Evolutionary conservation across 2,888 invertebrate genomes (phyloP).

Genomic region (Chaetoderma sp.): DNA sequence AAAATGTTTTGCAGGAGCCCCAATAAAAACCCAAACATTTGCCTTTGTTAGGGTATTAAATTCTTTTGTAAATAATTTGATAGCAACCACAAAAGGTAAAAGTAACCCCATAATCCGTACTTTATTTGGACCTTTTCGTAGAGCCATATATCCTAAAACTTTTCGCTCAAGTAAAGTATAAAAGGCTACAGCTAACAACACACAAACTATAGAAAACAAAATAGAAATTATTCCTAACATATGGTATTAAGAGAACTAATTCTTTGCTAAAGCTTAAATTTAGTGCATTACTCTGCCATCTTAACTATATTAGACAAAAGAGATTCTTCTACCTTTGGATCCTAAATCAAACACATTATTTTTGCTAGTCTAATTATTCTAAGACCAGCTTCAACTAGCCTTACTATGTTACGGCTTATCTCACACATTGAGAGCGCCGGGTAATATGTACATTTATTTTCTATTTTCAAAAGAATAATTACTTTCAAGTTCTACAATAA

Average conservation of each 20-base stretch:
- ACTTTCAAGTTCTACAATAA: too few species aligned
- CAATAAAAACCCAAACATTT: too few species aligned
- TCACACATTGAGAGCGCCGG: too few species aligned
- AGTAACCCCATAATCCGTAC: constrained; percentile 76
- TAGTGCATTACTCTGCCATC: constrained; percentile 41
- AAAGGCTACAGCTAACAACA: constrained; percentile 79
- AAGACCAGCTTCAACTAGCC: too few species aligned
- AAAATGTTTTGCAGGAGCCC: constrained; percentile 75
- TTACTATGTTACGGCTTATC: too few species aligned
- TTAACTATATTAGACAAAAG: constrained; percentile 55
- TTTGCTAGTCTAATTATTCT: constrained; percentile 73
- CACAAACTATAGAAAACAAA: constrained; percentile 43
- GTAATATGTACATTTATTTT: too few species aligned
- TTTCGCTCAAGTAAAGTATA: constrained; percentile 80
- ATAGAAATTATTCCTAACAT: constrained; percentile 24
- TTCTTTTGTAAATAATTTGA: constrained; percentile 79
- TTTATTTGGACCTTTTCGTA: constrained; percentile 82
- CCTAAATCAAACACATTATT: constrained; percentile 80
- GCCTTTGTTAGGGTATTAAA: constrained; percentile 71
- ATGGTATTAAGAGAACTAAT: constrained; percentile 24
- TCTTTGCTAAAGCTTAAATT: constrained; percentile 39
- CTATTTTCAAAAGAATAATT: too few species aligned
- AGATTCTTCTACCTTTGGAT: constrained; percentile 72
- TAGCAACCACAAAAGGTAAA: constrained; percentile 81
- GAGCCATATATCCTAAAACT: constrained; percentile 79